These are phyloP conservation scores for Panulirus ornatus DNA, from an alignment of 1,140 invertebrate species.

Conservation along the genomic window DNA sequence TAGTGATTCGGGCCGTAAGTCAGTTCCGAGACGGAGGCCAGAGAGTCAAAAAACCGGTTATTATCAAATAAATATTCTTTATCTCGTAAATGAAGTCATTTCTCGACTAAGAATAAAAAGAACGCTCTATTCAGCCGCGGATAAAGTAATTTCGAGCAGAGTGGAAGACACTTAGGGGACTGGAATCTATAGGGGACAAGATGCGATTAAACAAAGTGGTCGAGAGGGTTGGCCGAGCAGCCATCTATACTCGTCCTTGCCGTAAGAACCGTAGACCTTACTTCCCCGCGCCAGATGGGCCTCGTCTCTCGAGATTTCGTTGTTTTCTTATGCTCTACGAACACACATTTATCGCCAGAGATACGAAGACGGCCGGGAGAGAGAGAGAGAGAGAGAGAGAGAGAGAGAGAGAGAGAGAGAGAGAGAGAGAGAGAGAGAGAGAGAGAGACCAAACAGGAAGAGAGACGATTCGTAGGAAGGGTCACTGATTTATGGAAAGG, in stretches of 20 bases:
- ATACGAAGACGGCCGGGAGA: not conserved
- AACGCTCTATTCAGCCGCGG: no score
- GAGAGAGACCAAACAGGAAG: no score
- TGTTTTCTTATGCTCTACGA: not conserved
- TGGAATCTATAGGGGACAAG: no score
- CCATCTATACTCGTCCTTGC: slow-evolving; percentile 36
- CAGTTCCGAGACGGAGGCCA: not conserved
- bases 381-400: not conserved
- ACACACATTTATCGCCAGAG: no score
- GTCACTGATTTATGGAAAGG: no score
- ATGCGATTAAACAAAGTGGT: slow-evolving; percentile 13
- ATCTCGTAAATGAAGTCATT: no score
- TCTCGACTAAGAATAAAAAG: no score
- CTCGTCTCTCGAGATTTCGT: not conserved
- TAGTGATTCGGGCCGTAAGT: slow-evolving; percentile 20
- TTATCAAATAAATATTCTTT: no score
- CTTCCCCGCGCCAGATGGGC: not conserved
- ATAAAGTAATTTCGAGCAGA: no score
- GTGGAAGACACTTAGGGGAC: no score
- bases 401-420: not conserved
- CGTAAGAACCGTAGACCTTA: slow-evolving; percentile 32
- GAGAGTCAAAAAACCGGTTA: not conserved
- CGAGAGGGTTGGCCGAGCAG: not conserved
- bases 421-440: no score
- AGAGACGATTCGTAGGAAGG: no score